Evolutionary conservation across 2,888 invertebrate genomes (phyloP), one percentile per base, ranked within the genome.

Genomic region (Orchestes rusci): DNA sequence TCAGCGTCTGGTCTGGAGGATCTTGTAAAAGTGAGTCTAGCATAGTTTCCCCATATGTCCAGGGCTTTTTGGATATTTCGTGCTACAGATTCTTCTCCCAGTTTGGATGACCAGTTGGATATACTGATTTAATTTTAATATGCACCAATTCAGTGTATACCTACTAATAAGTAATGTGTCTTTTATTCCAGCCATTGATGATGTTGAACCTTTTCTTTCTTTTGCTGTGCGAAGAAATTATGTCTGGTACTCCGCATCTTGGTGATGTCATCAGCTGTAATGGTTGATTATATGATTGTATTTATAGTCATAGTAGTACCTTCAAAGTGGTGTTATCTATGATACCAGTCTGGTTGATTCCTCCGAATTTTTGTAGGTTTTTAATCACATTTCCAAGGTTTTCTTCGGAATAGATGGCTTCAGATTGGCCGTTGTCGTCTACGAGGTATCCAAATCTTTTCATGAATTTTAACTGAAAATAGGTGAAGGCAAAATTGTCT

Each of bases 241-340:
- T 72, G 58, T 86, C 87, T 33, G 80, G 77, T 2, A 83, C 77
- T 3, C 87, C 87, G 61, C 86, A 86, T 16, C 86, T 72, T 31
- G 75, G 79, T 36, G 72, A 73, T 34, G 67, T 71, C 68, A 85
- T 76, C 16, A 86, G 69, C 82, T 84, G 57, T 28, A 70, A 31
- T 30, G n/a, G 10, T 23, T 5, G 10, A 23, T 10, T 23, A 23
- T 7, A 23, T 7, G 5, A 10, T 23, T 23, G 23, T 23, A 7
- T 23, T 10, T 23, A 23, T 23, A 7, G 10, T 23, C 10, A 23
- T 7, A 23, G 5, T 23, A 23, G 12, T 63, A 79, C 82, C 64
- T 74, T 66, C 45, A 76, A 65, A 0, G 86, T 87, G 1, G 70
- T 70, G 16, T 72, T 68, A 60, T 87, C 84, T 23, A 86, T 59